Base-by-base conservation (phyloP, 2,113 vertebrate genomes). In the Myodes glareolus region DNA sequence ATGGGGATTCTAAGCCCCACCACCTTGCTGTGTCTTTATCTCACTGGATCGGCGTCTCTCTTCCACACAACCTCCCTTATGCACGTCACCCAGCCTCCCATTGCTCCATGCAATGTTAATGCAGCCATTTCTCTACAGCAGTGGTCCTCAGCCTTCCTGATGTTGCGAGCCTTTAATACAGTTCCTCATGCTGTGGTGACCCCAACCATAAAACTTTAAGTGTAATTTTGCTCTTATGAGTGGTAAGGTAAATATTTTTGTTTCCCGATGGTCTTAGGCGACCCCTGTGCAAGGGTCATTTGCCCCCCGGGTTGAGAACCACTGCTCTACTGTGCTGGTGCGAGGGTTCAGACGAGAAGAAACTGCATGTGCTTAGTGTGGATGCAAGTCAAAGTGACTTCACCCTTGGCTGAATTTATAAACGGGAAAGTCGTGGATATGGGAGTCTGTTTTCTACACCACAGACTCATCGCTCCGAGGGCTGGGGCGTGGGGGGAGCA, bases 31-130 rank as follows among this genome's bases (percentile, higher is more conserved):
- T 78, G 39, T 72, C 50, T 39, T 72, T 61, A 58, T 10, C 13
- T 39, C 52, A 0, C 1, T 13, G 12, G 6, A 23, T 9, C 8
- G 7, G 47, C 3, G 4, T 50, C 11, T 33, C 47, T 17, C 25
- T 19, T 55, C 23, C 25, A 13, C 47, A 45, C 2, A 12, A 58
- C 39, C 33, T 63, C 23, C 11, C 14, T 0, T 0, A 5, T 61
- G 16, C 58, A 70, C 39, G 16, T 31, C 21, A 50, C 17, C 16
- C 21, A 61, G 7, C 27, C 27, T 36, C 21, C 13, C 33, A 31
- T 7, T 39, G 31, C 45, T 29, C 25, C 9, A 36, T 72, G 10
- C 21, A 29, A 36, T 11, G 31, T 7, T 45, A 70, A 39, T 23
- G 16, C 39, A 17, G 31, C 4, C 39, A 25, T 17, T 31, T 31